Base-by-base conservation (phyloP, 2,113 vertebrate species). In the Anolis carolinensis region DNA sequence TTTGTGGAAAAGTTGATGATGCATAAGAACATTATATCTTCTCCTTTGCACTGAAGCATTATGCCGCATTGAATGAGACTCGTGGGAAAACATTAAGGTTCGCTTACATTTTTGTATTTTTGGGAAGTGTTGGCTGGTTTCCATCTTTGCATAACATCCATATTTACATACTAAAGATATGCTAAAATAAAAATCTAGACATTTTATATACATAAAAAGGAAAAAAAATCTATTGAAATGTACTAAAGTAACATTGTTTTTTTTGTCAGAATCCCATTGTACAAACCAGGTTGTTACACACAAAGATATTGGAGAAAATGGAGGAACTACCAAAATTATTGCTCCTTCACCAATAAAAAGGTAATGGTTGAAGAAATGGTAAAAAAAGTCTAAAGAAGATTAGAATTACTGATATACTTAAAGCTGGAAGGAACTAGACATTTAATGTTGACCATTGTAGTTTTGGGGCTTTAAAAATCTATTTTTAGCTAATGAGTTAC, bases 311-410 rank as follows among this genome's bases (percentile, higher is more conserved):
- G 94, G 90, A n/a, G 95, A 96, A 92, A 96, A 94, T 83, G 96
- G 97, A 96, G 95, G 93, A 91, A 96, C 94, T 77, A 94, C 95
- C 68, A 97, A 96, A 95, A 95, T 96, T 79, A 96, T 96, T 65
- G 95, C 96, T 78, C 97, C 96, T 79, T 97, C 96, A 6, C 95
- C 96, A 77, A 87, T 97, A 70, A 97, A 97, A 97, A 97, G 97
- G 97, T 97, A 91, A 1, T 88, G 90, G 18, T 32, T 55, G 27
- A 75, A 78, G 62, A n/a, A 71, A 1, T 27, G 1, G 0, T 59
- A 59, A 5, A 87, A 18, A 63, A 44, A 13, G 23, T 71, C 79
- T 79, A 78, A 63, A 34, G 87, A 44, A 27, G 79, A 8, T 80
- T 82, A 78, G 70, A 27, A 44, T 18, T 85, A 50, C 1, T 48